These are phyloP conservation scores for Urosaurus nigricauda DNA, from an alignment of 2,797 vertebrate species.

Conservation along the genomic window DNA sequence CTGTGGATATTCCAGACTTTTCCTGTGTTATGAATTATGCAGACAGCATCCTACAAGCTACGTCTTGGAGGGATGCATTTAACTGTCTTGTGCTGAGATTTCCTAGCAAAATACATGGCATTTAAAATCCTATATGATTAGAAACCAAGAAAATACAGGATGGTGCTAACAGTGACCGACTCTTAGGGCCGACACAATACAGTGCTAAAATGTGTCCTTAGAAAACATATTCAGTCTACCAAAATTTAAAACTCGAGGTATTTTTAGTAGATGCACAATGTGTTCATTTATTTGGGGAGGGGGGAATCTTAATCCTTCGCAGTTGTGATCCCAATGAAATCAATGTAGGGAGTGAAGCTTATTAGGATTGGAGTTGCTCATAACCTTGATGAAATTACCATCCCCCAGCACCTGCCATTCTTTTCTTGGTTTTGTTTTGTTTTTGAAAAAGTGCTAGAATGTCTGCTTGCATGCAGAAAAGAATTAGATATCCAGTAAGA, in stretches of 20 bases:
- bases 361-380: not conserved
- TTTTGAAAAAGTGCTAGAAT: not conserved
- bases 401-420: not conserved
- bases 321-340: not conserved
- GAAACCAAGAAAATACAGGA: conserved; percentile 1
- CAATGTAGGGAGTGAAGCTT: not conserved
- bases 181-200: not conserved
- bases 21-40: not conserved
- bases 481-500: not conserved
- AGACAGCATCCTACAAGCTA: not conserved
- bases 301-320: not conserved
- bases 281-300: not conserved
- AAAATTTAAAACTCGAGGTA: not conserved
- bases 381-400: not conserved
- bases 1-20: conserved; percentile 4
- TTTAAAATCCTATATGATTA: not conserved
- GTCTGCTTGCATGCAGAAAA: not conserved
- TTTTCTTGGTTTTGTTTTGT: not conserved
- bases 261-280: not conserved
- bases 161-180: conserved; percentile 5
- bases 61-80: not conserved
- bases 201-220: not conserved
- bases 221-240: not conserved
- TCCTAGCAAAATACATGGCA: not conserved
- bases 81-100: not conserved